phyloP scores from a whole-genome alignment of 2,113 vertebrate genomes.

The Microtus pennsylvanicus region DNA sequence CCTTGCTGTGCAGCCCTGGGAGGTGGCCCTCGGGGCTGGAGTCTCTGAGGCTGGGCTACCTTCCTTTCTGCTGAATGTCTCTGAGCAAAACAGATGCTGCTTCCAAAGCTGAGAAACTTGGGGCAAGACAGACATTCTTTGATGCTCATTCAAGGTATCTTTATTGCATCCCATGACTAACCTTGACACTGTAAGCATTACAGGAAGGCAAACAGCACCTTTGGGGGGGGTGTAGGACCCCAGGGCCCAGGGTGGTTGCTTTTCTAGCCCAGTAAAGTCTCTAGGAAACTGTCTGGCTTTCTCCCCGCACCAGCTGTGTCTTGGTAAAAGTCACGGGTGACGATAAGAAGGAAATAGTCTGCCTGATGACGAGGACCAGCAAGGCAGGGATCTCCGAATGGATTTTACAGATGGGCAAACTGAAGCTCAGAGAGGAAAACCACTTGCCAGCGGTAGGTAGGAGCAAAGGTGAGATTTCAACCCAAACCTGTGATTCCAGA shows the following conservation, averaged over 20 bases:
- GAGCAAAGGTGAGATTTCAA: slow-evolving; percentile 5
- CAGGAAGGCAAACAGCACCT: background rate
- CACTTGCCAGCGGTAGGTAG: background rate
- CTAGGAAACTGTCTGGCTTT: background rate
- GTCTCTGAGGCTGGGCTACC: background rate
- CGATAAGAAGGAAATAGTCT: background rate
- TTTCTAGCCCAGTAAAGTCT: background rate
- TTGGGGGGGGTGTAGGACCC: background rate
- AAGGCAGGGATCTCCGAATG: slow-evolving; percentile 1
- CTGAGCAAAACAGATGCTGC: background rate
- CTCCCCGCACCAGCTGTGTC: slow-evolving; percentile 7
- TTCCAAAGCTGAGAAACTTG: background rate
- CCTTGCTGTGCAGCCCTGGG: slow-evolving; percentile 1
- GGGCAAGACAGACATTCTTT: background rate
- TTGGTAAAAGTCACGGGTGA: slow-evolving; percentile 16
- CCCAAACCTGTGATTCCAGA: background rate
- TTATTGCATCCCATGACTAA: slow-evolving; percentile 3
- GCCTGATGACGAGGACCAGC: background rate
- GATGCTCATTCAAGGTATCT: background rate
- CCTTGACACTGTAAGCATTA: background rate
- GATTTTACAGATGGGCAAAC: slow-evolving; percentile 58
- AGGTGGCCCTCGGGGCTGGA: background rate
- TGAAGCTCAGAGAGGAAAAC: background rate
- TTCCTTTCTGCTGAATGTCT: slow-evolving; percentile 39
- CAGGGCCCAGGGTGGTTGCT: background rate